These are phyloP conservation scores for Caradrina kadenii DNA, from an alignment of 2,888 invertebrate species.

Conservation along the genomic window DNA sequence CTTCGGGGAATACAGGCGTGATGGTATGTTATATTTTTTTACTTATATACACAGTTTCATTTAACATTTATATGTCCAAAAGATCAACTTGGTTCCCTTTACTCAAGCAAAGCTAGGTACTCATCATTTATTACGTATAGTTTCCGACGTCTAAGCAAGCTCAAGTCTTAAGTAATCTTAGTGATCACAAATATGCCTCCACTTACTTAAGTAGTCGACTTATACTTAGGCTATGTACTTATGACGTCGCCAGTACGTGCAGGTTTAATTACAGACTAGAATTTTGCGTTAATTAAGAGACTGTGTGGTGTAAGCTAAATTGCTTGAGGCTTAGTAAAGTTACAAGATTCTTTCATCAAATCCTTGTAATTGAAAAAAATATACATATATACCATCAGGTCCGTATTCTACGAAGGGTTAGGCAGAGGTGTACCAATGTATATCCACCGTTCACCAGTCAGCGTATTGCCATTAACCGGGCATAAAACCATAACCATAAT, in stretches of 20 bases:
- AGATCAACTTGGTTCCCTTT: not conserved
- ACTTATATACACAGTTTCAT: not conserved
- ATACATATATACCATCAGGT: no score
- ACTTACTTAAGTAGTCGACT: slow-evolving; percentile 50
- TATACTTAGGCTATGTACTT: slow-evolving; percentile 29
- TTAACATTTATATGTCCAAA: not conserved
- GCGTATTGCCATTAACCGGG: no score
- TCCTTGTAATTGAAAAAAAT: no score
- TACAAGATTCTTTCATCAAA: no score
- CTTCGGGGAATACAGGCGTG: no score
- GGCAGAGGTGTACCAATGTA: no score
- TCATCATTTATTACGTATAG: slow-evolving; percentile 14
- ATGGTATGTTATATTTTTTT: no score
- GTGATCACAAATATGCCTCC: slow-evolving; percentile 55
- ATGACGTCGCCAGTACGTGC: slow-evolving; percentile 29
- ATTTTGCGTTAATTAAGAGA: slow-evolving; percentile 28
- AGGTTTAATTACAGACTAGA: slow-evolving; percentile 36
- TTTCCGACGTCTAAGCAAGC: slow-evolving; percentile 25
- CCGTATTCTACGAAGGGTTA: no score
- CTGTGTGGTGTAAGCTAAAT: not conserved
- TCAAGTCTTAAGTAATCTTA: slow-evolving; percentile 49
- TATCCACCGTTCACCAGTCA: no score
- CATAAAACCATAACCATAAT: no score
- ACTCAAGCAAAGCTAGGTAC: slow-evolving; percentile 18
- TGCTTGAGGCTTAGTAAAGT: not conserved